Base-by-base conservation (phyloP, 2,113 vertebrate species). In the Eretmochelys imbricata region DNA sequence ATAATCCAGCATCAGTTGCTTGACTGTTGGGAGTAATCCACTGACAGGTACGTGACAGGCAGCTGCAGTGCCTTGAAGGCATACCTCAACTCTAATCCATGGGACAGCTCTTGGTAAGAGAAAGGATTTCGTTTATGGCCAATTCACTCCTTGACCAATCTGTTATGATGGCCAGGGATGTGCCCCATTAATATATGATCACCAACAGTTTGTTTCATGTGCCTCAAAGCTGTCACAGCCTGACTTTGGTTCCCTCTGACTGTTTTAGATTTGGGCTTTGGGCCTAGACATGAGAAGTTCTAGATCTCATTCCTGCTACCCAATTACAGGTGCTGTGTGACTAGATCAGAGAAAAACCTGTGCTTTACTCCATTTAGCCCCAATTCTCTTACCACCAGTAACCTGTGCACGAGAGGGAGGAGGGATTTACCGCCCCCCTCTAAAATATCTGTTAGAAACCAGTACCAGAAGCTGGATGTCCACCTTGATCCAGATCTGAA, bases 1-100 rank as follows among this genome's bases (percentile, higher is more conserved):
- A 1, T 0, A 0, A 75, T 42, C 3, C 57, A 25, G 13, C 8
- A 11, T 2, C 4, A 4, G 5, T 7, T 29, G n/a, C 46, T 54
- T 25, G 12, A 5, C 42, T 6, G 48, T 54, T 0, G 4, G 20
- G 13, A 10, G 4, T 4, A 17, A 51, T 75, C 7, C 49, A 75
- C 62, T 42, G 35, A 27, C 20, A 51, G 42, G 24, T 25, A 22
- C 8, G 11, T 38, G 12, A 42, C 8, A 5, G 10, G 22, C 38
- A 86, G 24, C n/a, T 20, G 10, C 20, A 38, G 35, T 72, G 19
- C 62, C n/a, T 72, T 72, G n/a, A 8, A 10, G 22, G 35, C 35
- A 20, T 10, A 22, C n/a, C 5, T 38, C 65, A 72, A n/a, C 17
- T 69, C 65, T 16, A 69, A 69, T n/a, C 14, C 65, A n/a, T n/a